Evolutionary conservation across 2,797 vertebrate species (phyloP), one percentile per base, ranked within the genome.

Genomic region (Parauchenoglanis ngamensis): DNA sequence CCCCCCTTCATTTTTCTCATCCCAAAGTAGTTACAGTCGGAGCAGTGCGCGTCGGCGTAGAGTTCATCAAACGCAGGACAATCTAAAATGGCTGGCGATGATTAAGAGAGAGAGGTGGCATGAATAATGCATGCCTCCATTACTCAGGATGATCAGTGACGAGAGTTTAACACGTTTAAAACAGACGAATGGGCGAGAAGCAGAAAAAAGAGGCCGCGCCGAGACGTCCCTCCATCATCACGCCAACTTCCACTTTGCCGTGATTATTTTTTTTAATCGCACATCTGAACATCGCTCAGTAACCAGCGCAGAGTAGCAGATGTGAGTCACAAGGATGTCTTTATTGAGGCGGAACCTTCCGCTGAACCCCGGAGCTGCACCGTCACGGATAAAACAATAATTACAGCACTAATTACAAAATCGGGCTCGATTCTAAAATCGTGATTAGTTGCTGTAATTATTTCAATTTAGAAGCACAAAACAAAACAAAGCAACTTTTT

Each of bases 101-200:
- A 91, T 78, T 76, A 65, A 82, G 87, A 83, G 83, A 88, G 83
- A 85, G 84, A 57, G 86, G 81, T 40, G 28, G 35, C n/a, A 83
- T 87, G 87, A 77, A 90, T 90, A 88, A 89, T 87, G 72, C 78
- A 88, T 79, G 52, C 67, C 35, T 49, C 52, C 81, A 88, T 89
- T 40, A 61, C 85, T 88, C 57, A 65, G 25, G 40, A 52, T 82
- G 86, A 87, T 89, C 84, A 59, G 75, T 82, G 84, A 56, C 40
- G 70, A 63, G 84, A 79, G 56, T 89, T 89, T 89, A 86, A 86
- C 68, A 63, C 65, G 28, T 56, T 86, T 75, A 86, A 81, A 85
- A 56, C 25, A 52, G 83, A 86, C 8, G 82, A 35, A 89, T 31
- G 57, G 63, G 59, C 4, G 13, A 54, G 25, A 40, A 0, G 25